phyloP scores from a whole-genome alignment of 2,113 vertebrate genomes.

The Clarias magur region DNA sequence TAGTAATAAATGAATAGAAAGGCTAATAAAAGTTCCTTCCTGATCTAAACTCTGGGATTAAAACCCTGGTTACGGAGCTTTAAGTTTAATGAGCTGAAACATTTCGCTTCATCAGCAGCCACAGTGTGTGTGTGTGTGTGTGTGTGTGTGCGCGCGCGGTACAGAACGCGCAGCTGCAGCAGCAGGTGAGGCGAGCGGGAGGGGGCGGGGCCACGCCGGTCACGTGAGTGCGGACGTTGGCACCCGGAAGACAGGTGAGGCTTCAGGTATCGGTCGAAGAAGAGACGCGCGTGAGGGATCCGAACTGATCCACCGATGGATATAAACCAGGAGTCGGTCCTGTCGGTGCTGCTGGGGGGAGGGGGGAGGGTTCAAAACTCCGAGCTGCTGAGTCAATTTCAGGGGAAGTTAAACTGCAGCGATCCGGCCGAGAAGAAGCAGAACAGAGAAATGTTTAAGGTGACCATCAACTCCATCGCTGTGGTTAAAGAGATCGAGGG shows the following conservation, averaged over 20 bases:
- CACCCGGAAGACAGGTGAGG: constrained; percentile 40
- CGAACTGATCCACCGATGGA: constrained; percentile 45
- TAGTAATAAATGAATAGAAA: background rate
- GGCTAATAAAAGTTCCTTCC: background rate
- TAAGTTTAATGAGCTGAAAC: background rate
- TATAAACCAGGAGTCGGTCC: constrained; percentile 73
- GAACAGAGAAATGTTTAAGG: constrained; percentile 79
- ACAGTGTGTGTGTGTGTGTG: background rate
- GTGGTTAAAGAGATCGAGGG: constrained; percentile 80
- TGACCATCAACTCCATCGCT: constrained; percentile 80
- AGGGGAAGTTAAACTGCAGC: constrained; percentile 68
- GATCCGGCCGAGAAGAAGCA: constrained; percentile 69
- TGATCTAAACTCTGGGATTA: background rate
- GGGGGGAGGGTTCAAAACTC: constrained; percentile 76
- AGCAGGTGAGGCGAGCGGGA: background rate
- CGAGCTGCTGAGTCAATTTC: constrained; percentile 77
- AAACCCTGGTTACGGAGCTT: background rate
- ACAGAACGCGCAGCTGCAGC: background rate
- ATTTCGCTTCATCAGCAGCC: background rate
- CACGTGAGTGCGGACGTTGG: background rate
- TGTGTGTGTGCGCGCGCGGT: too few species aligned
- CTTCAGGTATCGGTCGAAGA: background rate
- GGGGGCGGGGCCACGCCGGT: background rate
- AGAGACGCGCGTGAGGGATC: background rate
- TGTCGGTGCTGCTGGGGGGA: constrained; percentile 71